Evolutionary conservation across 2,888 invertebrate species (phyloP).

Genomic region (Drosophila subsilvestris): DNA sequence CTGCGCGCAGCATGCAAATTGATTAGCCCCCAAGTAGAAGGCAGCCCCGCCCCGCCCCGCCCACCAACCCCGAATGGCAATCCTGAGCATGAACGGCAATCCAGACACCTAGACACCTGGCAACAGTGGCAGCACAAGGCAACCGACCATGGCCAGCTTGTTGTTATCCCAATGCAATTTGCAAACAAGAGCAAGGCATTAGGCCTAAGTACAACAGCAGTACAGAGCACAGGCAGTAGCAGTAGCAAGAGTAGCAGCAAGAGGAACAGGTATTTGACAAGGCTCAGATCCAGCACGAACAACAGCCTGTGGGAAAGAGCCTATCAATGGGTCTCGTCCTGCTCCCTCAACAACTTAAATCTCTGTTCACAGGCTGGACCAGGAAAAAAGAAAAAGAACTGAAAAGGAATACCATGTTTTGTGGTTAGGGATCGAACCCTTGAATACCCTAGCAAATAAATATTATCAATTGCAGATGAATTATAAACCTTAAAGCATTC

Average conservation of each 20-base stretch:
- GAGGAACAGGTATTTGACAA: constrained; percentile 49
- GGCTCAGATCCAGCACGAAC: constrained; percentile 40
- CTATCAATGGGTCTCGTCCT: constrained; percentile 31
- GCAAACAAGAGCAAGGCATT: constrained; percentile 71
- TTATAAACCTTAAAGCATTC: not conserved
- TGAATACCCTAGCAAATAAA: not conserved
- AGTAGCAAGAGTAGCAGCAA: constrained; percentile 17
- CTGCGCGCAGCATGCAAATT: constrained; percentile 56
- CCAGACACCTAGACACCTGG: constrained; percentile 47
- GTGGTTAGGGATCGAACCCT: not conserved
- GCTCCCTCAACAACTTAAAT: constrained; percentile 54
- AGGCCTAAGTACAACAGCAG: constrained; percentile 61
- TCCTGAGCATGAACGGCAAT: constrained; percentile 42
- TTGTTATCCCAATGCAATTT: constrained; percentile 73
- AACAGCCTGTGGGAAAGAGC: constrained; percentile 19
- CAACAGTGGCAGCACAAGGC: constrained; percentile 19
- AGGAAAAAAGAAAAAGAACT: constrained; percentile 5
- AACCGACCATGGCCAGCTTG: constrained; percentile 23
- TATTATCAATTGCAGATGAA: too few species aligned
- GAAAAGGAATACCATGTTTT: not conserved
- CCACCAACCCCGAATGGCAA: constrained; percentile 3
- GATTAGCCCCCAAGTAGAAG: constrained; percentile 56
- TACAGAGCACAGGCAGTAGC: not conserved
- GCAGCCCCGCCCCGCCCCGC: not conserved
- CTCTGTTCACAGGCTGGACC: constrained; percentile 31